A percentile compares a stretch with the other conserved stretches of the same genome.
Conservation (phyloP, 2,113 vertebrate species). For the Cyanoderma ruficeps region DNA sequence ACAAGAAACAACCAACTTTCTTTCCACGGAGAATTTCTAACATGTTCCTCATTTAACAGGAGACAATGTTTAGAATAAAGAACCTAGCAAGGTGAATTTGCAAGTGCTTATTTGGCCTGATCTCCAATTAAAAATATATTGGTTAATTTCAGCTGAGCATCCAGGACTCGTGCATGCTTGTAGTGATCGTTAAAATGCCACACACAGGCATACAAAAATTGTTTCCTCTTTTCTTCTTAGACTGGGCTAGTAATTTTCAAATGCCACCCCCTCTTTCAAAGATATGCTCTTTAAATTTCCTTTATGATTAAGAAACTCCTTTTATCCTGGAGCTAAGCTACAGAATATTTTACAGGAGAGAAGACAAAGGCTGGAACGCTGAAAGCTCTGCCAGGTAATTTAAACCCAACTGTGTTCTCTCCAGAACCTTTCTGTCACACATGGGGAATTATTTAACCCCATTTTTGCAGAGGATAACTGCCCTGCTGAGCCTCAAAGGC, state of each 20-base stretch:
- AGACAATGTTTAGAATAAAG: not conserved
- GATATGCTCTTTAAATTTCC: not conserved
- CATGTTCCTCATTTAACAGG: not conserved
- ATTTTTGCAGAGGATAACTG: not conserved
- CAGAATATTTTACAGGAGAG: not conserved
- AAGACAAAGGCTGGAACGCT: not conserved
- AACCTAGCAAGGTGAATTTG: not conserved
- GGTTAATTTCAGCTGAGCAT: not conserved
- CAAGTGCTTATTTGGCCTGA: not conserved
- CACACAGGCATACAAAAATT: not conserved
- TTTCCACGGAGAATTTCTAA: not conserved
- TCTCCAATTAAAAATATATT: not conserved
- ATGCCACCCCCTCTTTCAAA: not conserved
- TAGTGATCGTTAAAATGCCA: not conserved
- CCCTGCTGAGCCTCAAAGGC: not conserved
- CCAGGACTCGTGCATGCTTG: not conserved
- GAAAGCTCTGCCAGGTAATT: not conserved
- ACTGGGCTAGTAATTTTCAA: not conserved
- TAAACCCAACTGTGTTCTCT: not conserved
- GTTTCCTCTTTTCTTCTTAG: not conserved
- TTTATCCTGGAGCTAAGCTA: not conserved
- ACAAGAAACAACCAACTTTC: not conserved
- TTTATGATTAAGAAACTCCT: not conserved
- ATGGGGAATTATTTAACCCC: slow-evolving; percentile 19
- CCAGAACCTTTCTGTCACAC: not conserved